Base-by-base conservation (phyloP, 2,888 invertebrate genomes). In the Morpho deidamia region DNA sequence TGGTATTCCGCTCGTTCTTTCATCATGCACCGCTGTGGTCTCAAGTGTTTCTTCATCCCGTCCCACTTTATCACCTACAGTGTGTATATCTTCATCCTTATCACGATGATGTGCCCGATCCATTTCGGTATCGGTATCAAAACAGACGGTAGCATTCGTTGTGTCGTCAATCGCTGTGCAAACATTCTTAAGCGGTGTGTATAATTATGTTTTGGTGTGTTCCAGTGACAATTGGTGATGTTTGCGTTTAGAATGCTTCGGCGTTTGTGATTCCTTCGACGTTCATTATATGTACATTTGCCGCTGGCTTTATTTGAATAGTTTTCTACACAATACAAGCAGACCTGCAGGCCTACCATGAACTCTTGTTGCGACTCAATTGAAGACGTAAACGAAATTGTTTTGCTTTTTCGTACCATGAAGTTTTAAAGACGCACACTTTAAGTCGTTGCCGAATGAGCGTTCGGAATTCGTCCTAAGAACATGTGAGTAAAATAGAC, bases 11-110 rank as follows among this genome's bases (percentile, higher is more conserved):
- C 65, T 64, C 74, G 62, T 61, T 68, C 72, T 79, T 78, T 81
- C 77, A 83, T 83, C 82, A 78, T 66, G 68, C 59, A 66, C 78
- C 78, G 79, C 73, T 83, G 80, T 81, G 68, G 74, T 71, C 71
- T 72, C 84, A 85, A 83, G 82, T 84, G 84, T 85, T 83, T 72
- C 71, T 68, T 66, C 49, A 59, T 55, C 59, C 59, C 62, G 64
- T 85, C 81, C 67, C 70, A 70, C 70, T 83, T 66, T 63, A 50
- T 59, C 75, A 59, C 56, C 54, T 52, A 51, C 44, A 37, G 47
- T 48, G 59, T 61, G 32, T 57, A 56, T 79, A 70, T 60, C 47
- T 60, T 62, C 63, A 67, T 83, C 80, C 71, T 74, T 67, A 55
- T 82, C 74, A 59, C 64, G 62, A 67, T 78, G 72, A 79, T 79